Percentiles rank a stretch among this genome's conserved stretches.
phyloP scores from a whole-genome alignment of 2,113 vertebrate species.

The Planiliza haematocheilus region DNA sequence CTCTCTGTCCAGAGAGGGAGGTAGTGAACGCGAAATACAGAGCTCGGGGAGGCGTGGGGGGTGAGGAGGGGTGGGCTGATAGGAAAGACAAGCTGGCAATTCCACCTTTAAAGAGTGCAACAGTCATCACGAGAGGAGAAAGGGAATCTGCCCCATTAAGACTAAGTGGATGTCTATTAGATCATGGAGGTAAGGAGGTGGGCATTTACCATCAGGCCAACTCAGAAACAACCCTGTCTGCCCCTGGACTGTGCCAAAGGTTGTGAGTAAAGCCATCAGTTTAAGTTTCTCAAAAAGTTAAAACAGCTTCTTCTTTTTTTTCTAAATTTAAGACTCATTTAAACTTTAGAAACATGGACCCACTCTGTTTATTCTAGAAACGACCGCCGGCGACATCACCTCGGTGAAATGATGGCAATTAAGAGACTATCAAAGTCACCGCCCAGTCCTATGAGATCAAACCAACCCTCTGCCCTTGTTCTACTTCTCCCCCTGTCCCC shows the following conservation, averaged over 20 bases:
- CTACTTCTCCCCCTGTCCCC: slow-evolving; percentile 58
- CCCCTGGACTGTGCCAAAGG: slow-evolving; percentile 37
- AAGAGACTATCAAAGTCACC: slow-evolving; percentile 80
- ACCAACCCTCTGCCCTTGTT: slow-evolving; percentile 69
- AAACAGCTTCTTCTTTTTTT: slow-evolving; percentile 21
- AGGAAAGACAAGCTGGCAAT: slow-evolving; percentile 79
- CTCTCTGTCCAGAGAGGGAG: slow-evolving; percentile 41
- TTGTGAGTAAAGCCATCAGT: slow-evolving; percentile 27
- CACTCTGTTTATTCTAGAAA: slow-evolving; percentile 18
- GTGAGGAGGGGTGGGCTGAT: not conserved
- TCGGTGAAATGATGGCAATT: slow-evolving; percentile 68
- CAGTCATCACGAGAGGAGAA: slow-evolving; percentile 78
- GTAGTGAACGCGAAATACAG: slow-evolving; percentile 53
- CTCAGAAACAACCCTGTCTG: slow-evolving; percentile 69
- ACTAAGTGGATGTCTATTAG: slow-evolving; percentile 84
- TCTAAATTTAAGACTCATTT: not conserved
- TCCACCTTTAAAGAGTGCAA: slow-evolving; percentile 80
- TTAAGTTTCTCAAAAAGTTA: slow-evolving; percentile 51
- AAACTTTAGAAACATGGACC: slow-evolving; percentile 17
- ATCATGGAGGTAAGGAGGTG: slow-evolving; percentile 83
- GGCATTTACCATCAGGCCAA: slow-evolving; percentile 80
- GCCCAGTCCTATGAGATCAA: slow-evolving; percentile 78
- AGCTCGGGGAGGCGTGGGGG: slow-evolving; percentile 11
- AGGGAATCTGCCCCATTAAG: slow-evolving; percentile 82
- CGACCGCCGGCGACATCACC: slow-evolving; percentile 48